Evolutionary conservation across 2,888 invertebrate species (phyloP).

Genomic region (Halictus quadricinctus): DNA sequence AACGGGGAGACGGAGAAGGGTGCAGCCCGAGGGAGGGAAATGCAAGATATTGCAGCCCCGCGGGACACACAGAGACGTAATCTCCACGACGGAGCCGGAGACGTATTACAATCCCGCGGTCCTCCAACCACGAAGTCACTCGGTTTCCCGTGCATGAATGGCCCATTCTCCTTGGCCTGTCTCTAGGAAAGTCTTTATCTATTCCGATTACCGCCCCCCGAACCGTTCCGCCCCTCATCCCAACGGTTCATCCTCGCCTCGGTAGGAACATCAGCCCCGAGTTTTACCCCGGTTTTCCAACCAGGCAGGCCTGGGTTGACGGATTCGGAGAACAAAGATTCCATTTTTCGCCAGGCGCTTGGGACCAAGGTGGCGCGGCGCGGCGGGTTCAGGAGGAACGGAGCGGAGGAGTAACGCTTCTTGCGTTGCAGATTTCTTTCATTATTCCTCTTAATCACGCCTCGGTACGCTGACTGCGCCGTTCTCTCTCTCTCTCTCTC

Average conservation of each 20-base stretch:
- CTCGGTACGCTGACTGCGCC: constrained; percentile 56
- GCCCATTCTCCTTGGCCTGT: constrained; percentile 81
- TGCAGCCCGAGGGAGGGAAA: constrained; percentile 74
- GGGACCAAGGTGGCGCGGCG: constrained; percentile 58
- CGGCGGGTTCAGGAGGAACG: constrained; percentile 46
- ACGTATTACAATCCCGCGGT: constrained; percentile 80
- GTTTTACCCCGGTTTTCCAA: constrained; percentile 65
- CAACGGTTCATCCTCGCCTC: constrained; percentile 55
- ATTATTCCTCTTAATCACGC: constrained; percentile 69
- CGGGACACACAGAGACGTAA: constrained; percentile 81
- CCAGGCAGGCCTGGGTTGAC: constrained; percentile 58
- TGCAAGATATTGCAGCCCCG: constrained; percentile 83
- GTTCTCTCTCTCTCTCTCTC: constrained; percentile 42
- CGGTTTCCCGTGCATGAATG: constrained; percentile 78
- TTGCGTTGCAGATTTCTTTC: constrained; percentile 71
- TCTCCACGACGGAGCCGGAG: constrained; percentile 81
- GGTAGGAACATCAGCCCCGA: constrained; percentile 65
- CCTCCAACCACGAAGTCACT: constrained; percentile 78
- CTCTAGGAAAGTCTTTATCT: constrained; percentile 80
- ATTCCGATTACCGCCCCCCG: constrained; percentile 75
- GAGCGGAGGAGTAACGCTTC: constrained; percentile 55
- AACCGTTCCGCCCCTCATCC: constrained; percentile 60
- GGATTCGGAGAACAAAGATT: constrained; percentile 75
- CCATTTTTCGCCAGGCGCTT: constrained; percentile 69
- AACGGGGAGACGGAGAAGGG: constrained; percentile 58